Evolutionary conservation across 2,113 vertebrate species (phyloP), one percentile per base, ranked within the genome.

Genomic region (Ondatra zibethicus): DNA sequence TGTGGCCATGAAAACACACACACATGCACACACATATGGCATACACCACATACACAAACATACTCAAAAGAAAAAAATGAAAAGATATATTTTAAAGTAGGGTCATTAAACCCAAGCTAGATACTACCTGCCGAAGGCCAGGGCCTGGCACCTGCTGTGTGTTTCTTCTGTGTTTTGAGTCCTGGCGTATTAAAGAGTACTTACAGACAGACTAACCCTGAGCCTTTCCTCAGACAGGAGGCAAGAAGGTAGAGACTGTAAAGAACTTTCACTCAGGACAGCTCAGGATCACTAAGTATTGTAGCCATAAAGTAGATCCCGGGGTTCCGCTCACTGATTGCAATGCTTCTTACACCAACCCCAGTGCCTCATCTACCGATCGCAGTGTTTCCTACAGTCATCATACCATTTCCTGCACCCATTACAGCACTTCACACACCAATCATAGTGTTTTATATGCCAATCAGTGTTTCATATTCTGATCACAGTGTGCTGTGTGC

Each of bases 161-260:
- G 39, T 29, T 42, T 52, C 58, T 36, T 52, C 68, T 17, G 8
- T 16, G 23, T 21, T 87, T 89, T 66, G 63, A 77, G 47, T 88
- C 91, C 68, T 1, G 45, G 89, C 21, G 4, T 78, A 55, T 77
- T 82, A 63, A 75, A 93, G 55, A 76, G 33, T 58, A 45, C 68
- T 21, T 36, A 88, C 91, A 93, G 76, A 76, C 76, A 92, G 86
- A 61, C 13, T 33, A 81, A 42, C 52, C 29, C 87, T 42, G 87
- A 84, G 63, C 76, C 27, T 70, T 52, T 88, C 31, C 68, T 92
- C 25, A 29, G 31, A 14, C 58, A n/a, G 14, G 45, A 78, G 81
- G 93, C 45, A 47, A 92, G 76, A 76, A 39, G 78, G 47, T 8
- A 3, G 75, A 90, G 55, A 21, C 55, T 17, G 29, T 58, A 39